phyloP scores from a whole-genome alignment of 1,140 invertebrate species.

The Platorchestia sp. region DNA sequence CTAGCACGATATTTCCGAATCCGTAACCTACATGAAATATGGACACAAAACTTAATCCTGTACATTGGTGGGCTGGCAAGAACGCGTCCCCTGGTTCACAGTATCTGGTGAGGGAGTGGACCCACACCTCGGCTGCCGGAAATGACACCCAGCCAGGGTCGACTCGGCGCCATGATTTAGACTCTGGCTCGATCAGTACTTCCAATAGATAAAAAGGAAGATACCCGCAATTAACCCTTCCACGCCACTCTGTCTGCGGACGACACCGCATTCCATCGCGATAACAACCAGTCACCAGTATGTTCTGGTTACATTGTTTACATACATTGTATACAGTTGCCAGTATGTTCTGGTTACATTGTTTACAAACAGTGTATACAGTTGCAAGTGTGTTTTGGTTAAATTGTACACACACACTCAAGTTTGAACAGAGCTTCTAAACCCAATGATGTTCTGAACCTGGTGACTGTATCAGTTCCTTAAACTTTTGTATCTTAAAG shows the following conservation, averaged over 20 bases:
- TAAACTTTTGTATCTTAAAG: not conserved
- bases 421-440: not conserved
- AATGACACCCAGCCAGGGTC: not conserved
- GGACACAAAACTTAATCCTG: not conserved
- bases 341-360: not conserved
- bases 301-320: not conserved
- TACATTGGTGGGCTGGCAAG: not conserved
- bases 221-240: not conserved
- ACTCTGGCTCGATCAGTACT: not conserved
- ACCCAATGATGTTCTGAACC: not conserved
- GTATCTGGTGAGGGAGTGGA: not conserved
- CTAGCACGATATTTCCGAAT: not conserved
- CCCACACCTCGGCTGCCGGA: not conserved
- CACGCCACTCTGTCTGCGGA: not conserved
- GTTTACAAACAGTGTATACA: no score
- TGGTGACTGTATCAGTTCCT: not conserved
- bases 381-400: not conserved
- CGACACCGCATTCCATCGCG: not conserved
- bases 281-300: not conserved
- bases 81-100: not conserved
- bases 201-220: not conserved
- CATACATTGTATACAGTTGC: no score
- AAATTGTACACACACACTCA: not conserved
- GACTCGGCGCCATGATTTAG: not conserved
- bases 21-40: not conserved